phyloP scores from a whole-genome alignment of 2,888 invertebrate species.

The Branchipolynoe longqiensis region DNA sequence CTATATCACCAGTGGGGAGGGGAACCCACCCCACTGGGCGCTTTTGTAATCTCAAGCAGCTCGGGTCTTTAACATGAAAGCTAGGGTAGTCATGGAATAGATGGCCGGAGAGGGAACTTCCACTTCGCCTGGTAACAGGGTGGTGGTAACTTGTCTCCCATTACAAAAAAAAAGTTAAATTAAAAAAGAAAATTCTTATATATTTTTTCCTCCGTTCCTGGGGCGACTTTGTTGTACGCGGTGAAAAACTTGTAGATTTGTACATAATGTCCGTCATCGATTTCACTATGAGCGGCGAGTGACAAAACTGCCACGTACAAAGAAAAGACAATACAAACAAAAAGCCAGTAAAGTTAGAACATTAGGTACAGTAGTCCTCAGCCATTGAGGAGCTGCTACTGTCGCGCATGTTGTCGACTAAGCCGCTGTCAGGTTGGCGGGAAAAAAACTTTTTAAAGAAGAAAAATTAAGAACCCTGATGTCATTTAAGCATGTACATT shows the following conservation, averaged over 20 bases:
- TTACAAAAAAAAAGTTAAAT: too few species aligned
- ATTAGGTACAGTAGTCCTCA: not conserved
- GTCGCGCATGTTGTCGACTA: not conserved
- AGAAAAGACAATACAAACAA: too few species aligned
- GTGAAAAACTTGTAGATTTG: constrained; percentile 39
- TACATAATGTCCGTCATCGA: constrained; percentile 28
- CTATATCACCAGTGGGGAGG: not conserved
- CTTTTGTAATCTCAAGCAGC: too few species aligned
- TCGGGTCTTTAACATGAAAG: too few species aligned
- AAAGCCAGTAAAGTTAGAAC: constrained; percentile 5
- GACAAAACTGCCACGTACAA: not conserved
- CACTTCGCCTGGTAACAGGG: not conserved
- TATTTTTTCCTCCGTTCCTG: constrained; percentile 8
- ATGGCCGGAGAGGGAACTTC: too few species aligned
- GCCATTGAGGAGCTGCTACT: not conserved
- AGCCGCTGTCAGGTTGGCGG: not conserved
- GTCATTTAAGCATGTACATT: too few species aligned
- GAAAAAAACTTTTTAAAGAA: too few species aligned
- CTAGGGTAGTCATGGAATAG: too few species aligned
- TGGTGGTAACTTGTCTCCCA: not conserved
- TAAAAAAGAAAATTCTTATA: too few species aligned
- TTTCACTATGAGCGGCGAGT: not conserved
- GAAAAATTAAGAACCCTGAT: too few species aligned
- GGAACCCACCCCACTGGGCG: too few species aligned
- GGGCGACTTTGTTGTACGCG: not conserved